Evolutionary conservation across 2,888 invertebrate genomes (phyloP).

Genomic region (Trisateles emortualis): DNA sequence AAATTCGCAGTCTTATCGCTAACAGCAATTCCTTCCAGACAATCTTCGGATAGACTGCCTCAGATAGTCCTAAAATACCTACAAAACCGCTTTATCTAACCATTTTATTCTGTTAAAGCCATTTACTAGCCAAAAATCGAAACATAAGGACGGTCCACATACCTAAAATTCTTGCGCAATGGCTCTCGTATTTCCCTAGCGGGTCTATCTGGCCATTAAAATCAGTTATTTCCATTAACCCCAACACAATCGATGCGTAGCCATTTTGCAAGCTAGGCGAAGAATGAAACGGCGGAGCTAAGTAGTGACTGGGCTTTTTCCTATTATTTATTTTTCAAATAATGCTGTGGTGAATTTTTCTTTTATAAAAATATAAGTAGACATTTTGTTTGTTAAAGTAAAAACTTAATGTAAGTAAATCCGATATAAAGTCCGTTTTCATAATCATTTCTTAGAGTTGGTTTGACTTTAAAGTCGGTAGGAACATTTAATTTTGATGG

Average conservation of each 20-base stretch:
- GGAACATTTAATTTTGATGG: no score
- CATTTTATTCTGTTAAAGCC: slow-evolving; percentile 13
- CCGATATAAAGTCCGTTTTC: neutral
- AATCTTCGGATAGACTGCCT: no score
- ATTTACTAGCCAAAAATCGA: slow-evolving; percentile 34
- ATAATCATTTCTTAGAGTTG: no score
- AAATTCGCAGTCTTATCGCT: no score
- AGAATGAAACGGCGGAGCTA: slow-evolving; percentile 20
- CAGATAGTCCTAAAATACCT: neutral
- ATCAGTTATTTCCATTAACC: slow-evolving; percentile 59
- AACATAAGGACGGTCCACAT: slow-evolving; percentile 24
- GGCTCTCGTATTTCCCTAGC: slow-evolving; percentile 38
- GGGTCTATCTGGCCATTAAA: slow-evolving; percentile 54
- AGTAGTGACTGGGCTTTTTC: slow-evolving; percentile 20
- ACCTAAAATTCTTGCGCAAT: slow-evolving; percentile 29
- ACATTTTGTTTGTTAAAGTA: neutral
- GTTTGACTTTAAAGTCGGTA: no score
- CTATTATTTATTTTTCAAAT: neutral
- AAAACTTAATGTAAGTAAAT: neutral
- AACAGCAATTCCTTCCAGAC: no score
- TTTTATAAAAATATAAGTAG: neutral
- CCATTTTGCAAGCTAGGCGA: slow-evolving; percentile 21
- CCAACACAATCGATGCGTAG: slow-evolving; percentile 34
- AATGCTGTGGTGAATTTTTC: neutral
- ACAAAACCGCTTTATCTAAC: neutral